Evolutionary conservation across 2,888 invertebrate genomes (phyloP).

Genomic region (Athripsodes cinereus): DNA sequence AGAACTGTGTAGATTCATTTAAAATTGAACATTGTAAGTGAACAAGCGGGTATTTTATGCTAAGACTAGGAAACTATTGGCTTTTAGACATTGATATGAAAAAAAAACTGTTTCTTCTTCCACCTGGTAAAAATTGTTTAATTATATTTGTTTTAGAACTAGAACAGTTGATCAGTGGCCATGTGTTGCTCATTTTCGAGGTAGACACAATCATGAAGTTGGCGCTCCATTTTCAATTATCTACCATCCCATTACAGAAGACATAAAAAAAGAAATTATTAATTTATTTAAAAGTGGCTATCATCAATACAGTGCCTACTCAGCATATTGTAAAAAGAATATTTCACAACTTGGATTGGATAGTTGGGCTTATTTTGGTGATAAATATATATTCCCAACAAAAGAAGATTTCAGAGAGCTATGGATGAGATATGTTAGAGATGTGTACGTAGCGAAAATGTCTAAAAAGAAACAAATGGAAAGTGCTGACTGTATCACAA

Average conservation of each 20-base stretch:
- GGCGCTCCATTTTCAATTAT: constrained; percentile 1
- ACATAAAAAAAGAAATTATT: constrained; percentile 3
- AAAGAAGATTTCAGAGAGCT: constrained; percentile 3
- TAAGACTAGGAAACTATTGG: no score
- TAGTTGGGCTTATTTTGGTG: constrained; percentile 4
- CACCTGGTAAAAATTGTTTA: background rate
- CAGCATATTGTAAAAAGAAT: constrained; percentile 3
- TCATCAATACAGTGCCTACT: constrained; percentile 1
- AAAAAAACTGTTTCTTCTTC: no score
- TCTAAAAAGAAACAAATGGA: background rate
- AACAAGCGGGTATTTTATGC: no score
- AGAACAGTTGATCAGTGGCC: constrained; percentile 1
- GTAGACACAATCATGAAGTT: constrained; percentile 6
- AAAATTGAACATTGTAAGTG: no score
- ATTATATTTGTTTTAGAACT: background rate
- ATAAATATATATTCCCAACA: constrained; percentile 5
- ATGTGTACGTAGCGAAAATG: background rate
- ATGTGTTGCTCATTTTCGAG: constrained; percentile 4
- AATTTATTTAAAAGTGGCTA: background rate
- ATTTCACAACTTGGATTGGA: constrained; percentile 1
- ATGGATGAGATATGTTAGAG: constrained; percentile 5
- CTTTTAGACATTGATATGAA: no score
- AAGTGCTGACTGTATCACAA: no score
- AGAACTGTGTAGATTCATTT: no score
- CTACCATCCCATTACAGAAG: constrained; percentile 7